Percentiles rank a stretch among this genome's conserved stretches.
phyloP scores from a whole-genome alignment of 2,113 vertebrate species.

The Capreolus pygargus region DNA sequence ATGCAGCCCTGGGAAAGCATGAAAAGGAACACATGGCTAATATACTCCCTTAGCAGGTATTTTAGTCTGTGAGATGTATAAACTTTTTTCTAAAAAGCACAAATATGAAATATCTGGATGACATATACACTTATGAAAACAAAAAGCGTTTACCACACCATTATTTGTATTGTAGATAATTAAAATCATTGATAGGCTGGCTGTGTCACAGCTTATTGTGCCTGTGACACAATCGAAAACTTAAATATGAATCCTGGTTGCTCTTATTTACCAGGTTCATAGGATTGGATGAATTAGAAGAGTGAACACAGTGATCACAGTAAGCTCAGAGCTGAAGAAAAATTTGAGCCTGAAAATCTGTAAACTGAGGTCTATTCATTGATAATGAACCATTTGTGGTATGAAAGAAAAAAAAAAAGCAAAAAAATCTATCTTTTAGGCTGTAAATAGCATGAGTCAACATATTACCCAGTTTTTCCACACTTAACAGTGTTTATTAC shows the following conservation, averaged over 20 bases:
- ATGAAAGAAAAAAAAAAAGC: neutral
- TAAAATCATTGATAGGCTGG: neutral
- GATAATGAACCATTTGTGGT: neutral
- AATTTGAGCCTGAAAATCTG: neutral
- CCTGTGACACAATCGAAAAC: neutral
- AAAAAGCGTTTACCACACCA: neutral
- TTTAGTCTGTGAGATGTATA: neutral
- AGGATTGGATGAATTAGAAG: neutral
- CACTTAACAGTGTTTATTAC: conserved; percentile 58
- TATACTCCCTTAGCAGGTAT: no score
- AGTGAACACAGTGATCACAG: neutral
- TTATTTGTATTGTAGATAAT: neutral
- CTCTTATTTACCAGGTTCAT: neutral
- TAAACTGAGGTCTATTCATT: neutral
- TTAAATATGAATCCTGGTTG: neutral
- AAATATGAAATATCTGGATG: neutral
- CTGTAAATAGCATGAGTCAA: conserved; percentile 51
- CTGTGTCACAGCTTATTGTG: neutral
- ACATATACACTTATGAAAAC: neutral
- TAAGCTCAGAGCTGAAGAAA: neutral
- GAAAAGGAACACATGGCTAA: neutral
- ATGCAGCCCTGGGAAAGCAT: accelerated
- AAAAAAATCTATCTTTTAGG: conserved; percentile 28
- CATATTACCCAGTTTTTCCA: conserved; percentile 28
- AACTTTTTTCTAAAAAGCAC: neutral